Conservation (phyloP, 2,113 vertebrate species). For the Nesoenas mayeri region DNA sequence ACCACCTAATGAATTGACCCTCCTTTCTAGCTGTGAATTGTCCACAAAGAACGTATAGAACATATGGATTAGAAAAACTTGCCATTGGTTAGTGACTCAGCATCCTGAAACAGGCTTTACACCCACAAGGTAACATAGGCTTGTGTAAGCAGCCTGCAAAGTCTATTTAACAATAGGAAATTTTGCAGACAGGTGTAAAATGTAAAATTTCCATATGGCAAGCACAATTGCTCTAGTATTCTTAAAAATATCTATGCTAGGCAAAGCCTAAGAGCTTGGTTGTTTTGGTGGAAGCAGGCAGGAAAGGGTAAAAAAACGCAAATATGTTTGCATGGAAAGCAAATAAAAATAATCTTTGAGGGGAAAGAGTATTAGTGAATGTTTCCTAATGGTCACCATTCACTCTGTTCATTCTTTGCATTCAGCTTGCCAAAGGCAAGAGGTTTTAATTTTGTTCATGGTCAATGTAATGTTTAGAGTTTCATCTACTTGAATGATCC, state of each 20-base stretch:
- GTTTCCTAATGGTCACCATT: conserved; percentile 41
- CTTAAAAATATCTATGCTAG: not conserved
- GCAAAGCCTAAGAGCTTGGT: not conserved
- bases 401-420: not conserved
- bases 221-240: not conserved
- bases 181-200: not conserved
- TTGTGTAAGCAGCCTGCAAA: not conserved
- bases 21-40: not conserved
- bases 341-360: conserved; percentile 33
- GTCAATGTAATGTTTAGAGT: conserved; percentile 37
- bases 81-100: not conserved
- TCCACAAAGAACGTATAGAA: not conserved
- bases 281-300: not conserved
- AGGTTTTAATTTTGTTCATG: conserved; percentile 45
- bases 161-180: not conserved
- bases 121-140: not conserved
- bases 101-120: not conserved
- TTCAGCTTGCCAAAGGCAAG: conserved; percentile 33
- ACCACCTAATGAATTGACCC: not conserved
- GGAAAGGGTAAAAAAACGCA: conserved; percentile 17
- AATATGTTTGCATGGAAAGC: not conserved
- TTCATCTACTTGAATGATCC: conserved; percentile 10
- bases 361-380: conserved; percentile 33
- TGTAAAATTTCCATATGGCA: not conserved
- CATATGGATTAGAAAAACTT: not conserved